Conservation (phyloP, 2,888 invertebrate genomes). For the Phania funesta region DNA sequence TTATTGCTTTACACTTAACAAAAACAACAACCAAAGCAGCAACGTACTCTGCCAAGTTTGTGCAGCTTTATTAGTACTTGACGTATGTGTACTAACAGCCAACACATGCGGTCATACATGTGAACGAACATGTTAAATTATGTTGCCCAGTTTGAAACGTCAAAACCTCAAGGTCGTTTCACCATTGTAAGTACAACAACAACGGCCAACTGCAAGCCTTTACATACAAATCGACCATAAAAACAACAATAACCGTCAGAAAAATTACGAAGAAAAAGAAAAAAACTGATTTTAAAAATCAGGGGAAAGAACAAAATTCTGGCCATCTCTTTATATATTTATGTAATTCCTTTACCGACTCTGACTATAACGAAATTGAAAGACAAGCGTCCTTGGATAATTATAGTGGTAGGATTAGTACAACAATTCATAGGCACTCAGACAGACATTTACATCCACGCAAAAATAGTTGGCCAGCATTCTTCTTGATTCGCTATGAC, state of each 20-base stretch:
- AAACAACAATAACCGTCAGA: slow-evolving; percentile 31
- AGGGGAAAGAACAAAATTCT: slow-evolving; percentile 43
- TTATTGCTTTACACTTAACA: slow-evolving; percentile 48
- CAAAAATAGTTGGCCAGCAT: slow-evolving; percentile 50
- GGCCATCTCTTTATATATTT: slow-evolving; percentile 43
- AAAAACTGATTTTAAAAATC: slow-evolving; percentile 36
- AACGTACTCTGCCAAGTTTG: not conserved
- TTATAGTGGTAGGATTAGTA: slow-evolving; percentile 59
- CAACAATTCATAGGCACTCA: slow-evolving; percentile 40
- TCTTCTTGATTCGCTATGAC: slow-evolving; percentile 15
- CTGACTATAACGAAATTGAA: slow-evolving; percentile 55
- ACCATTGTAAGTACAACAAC: slow-evolving; percentile 53
- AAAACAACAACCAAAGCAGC: slow-evolving; percentile 11
- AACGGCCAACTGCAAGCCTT: slow-evolving; percentile 10
- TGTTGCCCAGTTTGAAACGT: slow-evolving; percentile 65
- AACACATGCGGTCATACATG: slow-evolving; percentile 20
- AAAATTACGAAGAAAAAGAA: slow-evolving; percentile 23
- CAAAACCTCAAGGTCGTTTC: slow-evolving; percentile 68
- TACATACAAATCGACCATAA: slow-evolving; percentile 45
- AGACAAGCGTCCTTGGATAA: slow-evolving; percentile 68
- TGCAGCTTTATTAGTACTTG: slow-evolving; percentile 8
- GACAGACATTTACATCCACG: slow-evolving; percentile 61
- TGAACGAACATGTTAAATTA: slow-evolving; percentile 50
- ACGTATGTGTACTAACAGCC: slow-evolving; percentile 11
- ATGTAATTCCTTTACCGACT: slow-evolving; percentile 26